A percentile compares a stretch with the other conserved stretches of the same genome.
These are phyloP conservation scores for Bombus balteatus DNA, from an alignment of 1,140 invertebrate genomes.

Conservation along the genomic window DNA sequence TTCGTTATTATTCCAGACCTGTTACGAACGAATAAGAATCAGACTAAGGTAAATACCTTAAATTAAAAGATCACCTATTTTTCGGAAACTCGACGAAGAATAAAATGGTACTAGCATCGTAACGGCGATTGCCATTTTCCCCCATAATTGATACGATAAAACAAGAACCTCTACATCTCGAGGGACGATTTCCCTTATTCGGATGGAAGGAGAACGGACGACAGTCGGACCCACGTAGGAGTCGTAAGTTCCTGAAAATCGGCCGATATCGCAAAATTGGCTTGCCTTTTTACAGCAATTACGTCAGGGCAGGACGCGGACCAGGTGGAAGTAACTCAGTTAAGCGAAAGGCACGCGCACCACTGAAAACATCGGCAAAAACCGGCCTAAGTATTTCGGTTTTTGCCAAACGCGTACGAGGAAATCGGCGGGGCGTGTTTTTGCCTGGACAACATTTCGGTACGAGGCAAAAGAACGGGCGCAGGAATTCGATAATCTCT, in stretches of 20 bases:
- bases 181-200: background rate
- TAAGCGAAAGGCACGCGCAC: conserved; percentile 37
- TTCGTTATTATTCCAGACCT: no score
- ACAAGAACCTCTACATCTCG: background rate
- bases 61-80: background rate
- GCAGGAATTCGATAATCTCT: conserved; percentile 70
- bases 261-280: background rate
- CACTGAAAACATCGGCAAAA: conserved; percentile 9
- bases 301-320: background rate
- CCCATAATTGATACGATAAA: background rate
- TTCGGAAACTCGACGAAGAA: background rate
- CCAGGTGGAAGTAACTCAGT: conserved; percentile 37
- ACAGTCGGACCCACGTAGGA: background rate
- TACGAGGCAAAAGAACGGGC: conserved; percentile 11
- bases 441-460: conserved; percentile 35
- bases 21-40: background rate
- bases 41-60: background rate
- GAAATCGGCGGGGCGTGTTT: conserved; percentile 36
- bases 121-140: background rate
- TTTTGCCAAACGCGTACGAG: conserved; percentile 37
- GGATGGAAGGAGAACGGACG: background rate
- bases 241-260: conserved; percentile 24
- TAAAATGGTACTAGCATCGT: background rate
- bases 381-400: conserved; percentile 31
- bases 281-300: conserved; percentile 9